Evolutionary conservation across 2,113 vertebrate genomes (phyloP).

Genomic region (Chitala chitala): DNA sequence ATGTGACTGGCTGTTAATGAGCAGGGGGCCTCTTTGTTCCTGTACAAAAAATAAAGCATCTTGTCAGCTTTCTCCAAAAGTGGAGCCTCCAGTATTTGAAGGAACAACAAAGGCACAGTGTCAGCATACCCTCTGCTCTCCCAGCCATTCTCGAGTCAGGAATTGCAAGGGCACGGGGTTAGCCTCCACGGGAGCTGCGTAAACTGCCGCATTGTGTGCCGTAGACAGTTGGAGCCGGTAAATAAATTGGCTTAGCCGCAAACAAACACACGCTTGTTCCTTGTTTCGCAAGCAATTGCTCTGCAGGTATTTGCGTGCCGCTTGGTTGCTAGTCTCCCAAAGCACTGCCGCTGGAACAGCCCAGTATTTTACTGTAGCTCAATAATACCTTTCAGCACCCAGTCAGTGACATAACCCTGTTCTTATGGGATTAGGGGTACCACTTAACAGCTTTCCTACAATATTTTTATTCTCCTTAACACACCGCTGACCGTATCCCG

Average conservation of each 20-base stretch:
- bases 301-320: constrained; percentile 48
- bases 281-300: constrained; percentile 35
- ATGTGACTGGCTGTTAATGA: neutral
- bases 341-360: neutral
- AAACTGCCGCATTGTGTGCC: constrained; percentile 36
- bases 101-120: constrained; percentile 30
- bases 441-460: constrained; percentile 20
- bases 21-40: neutral
- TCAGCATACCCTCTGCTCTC: too few species aligned
- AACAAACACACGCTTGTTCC: constrained; percentile 48
- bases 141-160: constrained; percentile 9
- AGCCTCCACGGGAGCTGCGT: neutral
- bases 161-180: constrained; percentile 27
- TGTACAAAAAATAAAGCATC: too few species aligned
- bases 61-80: constrained; percentile 18
- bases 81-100: neutral
- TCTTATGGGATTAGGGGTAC: constrained; percentile 15
- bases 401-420: constrained; percentile 13
- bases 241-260: constrained; percentile 38
- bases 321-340: constrained; percentile 4
- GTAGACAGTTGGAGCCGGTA: constrained; percentile 40
- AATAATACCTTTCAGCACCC: constrained; percentile 20
- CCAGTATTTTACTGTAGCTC: constrained; percentile 20
- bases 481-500: neutral
- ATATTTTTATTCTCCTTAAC: neutral